Evolutionary conservation across 2,113 vertebrate species (phyloP).

Genomic region (Sardina pilchardus): DNA sequence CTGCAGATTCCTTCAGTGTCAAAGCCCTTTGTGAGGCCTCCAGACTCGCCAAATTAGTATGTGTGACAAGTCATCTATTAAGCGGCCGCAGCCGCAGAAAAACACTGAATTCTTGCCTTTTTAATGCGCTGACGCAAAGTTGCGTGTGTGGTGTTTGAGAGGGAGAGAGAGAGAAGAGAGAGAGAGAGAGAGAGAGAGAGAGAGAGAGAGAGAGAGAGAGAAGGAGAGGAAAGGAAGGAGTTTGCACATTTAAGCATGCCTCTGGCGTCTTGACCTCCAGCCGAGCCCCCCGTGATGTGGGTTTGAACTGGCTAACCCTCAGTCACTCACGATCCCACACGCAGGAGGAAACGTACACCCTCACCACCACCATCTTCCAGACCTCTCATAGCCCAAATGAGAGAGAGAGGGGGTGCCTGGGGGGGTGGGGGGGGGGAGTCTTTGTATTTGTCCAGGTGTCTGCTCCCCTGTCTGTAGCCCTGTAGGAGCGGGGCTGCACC

Average conservation of each 20-base stretch:
- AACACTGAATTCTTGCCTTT: conserved; percentile 22
- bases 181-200: neutral
- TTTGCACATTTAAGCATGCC: neutral
- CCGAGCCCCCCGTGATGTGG: neutral
- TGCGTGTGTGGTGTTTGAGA: conserved; percentile 30
- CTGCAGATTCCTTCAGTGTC: conserved; percentile 7
- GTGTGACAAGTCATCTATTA: conserved; percentile 1
- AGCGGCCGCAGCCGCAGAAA: neutral
- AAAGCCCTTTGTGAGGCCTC: neutral
- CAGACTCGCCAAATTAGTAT: neutral
- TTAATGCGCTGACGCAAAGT: conserved; percentile 17
- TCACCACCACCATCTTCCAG: conserved; percentile 27
- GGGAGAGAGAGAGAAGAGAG: neutral
- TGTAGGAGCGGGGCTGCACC: neutral
- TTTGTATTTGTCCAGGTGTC: conserved; percentile 86
- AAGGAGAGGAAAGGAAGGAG: neutral
- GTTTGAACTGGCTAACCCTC: conserved; percentile 42
- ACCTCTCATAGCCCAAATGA: conserved; percentile 15
- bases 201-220: neutral
- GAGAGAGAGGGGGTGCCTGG: too few species aligned
- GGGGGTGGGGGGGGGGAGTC: neutral
- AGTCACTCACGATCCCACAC: conserved; percentile 18
- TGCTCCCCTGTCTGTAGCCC: conserved; percentile 23
- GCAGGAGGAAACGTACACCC: conserved; percentile 31
- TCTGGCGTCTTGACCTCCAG: neutral